Evolutionary conservation across 1,140 invertebrate species (phyloP).

Genomic region (Drosophila tani): DNA sequence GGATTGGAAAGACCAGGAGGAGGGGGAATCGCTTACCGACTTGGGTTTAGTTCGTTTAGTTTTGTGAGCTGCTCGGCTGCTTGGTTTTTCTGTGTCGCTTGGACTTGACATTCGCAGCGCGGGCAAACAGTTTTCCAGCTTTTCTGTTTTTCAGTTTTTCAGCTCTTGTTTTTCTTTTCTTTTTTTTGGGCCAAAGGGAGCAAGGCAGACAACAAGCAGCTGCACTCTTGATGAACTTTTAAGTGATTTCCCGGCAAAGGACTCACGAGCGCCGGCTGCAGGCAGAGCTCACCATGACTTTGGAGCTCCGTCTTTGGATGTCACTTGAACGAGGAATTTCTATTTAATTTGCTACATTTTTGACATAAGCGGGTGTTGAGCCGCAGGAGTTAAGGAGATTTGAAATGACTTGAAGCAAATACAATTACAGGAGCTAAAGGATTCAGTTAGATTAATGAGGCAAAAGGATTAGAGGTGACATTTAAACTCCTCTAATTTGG

Average conservation of each 20-base stretch:
- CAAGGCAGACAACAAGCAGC: conserved; percentile 19
- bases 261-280: conserved; percentile 34
- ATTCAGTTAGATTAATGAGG: too few relatives aligned
- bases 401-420: neutral
- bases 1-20: conserved; percentile 18
- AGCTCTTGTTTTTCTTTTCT: conserved; percentile 11
- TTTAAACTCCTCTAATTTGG: neutral
- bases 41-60: conserved; percentile 38
- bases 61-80: conserved; percentile 18
- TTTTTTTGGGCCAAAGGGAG: conserved; percentile 43
- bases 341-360: conserved; percentile 27
- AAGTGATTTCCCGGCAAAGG: conserved; percentile 66
- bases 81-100: conserved; percentile 18
- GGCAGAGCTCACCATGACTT: conserved; percentile 5
- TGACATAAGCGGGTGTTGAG: neutral
- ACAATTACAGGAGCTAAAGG: neutral
- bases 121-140: conserved; percentile 39
- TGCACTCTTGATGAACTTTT: conserved; percentile 73
- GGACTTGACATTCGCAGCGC: conserved; percentile 47
- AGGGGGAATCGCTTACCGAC: conserved; percentile 26
- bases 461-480: neutral
- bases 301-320: neutral
- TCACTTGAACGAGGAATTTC: conserved; percentile 4
- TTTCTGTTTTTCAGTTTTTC: conserved; percentile 29
- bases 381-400: too few relatives aligned